Evolutionary conservation across 1,140 invertebrate species (phyloP), one percentile per base, ranked within the genome.

Genomic region (Leptonema lineaticorne): DNA sequence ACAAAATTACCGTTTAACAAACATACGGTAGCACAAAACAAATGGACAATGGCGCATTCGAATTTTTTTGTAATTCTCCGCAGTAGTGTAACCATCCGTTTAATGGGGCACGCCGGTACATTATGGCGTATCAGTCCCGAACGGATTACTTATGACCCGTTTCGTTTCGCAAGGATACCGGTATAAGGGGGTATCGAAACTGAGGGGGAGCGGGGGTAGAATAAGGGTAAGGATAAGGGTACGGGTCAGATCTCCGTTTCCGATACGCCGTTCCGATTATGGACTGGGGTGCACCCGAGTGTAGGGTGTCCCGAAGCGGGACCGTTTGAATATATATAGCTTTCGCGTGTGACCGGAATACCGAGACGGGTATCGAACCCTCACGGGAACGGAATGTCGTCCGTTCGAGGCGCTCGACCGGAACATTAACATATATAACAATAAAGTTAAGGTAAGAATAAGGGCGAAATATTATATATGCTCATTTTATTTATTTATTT

Each of bases 311-410:
- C 62, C 62, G 33, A 26, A 62, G 29, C 26, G 46, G 30, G 62
- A 64, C 62, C 62, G 62, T 64, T 64, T 64, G 62, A 50, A 64
- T 64, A 64, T n/a, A n/a, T 64, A 64, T 64, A 11, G 62, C 45
- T 46, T 50, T 64, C 14, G 62, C 37, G 29, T 64, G 62, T 64
- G 62, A 64, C 45, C 46, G 45, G 62, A 64, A 64, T 64, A 28
- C 26, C 62, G 62, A 27, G 20, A 53, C 50, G 50, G 16, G 37
- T n/a, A n/a, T n/a, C 37, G 2, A 41, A 41, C 37, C 37, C 37
- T 41, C 37, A 3, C 1, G 37, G 37, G 37, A 41, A 9, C 37
- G 37, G 37, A 2, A 11, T 16, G 37, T 41, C 2, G n/a, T n/a
- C 37, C 37, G 37, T n/a, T n/a, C n/a, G 37, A 16, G 37, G 37